A percentile compares a stretch with the other conserved stretches of the same genome.
Conservation (phyloP, 1,140 invertebrate genomes). For the Drosophila melanogaster region DNA sequence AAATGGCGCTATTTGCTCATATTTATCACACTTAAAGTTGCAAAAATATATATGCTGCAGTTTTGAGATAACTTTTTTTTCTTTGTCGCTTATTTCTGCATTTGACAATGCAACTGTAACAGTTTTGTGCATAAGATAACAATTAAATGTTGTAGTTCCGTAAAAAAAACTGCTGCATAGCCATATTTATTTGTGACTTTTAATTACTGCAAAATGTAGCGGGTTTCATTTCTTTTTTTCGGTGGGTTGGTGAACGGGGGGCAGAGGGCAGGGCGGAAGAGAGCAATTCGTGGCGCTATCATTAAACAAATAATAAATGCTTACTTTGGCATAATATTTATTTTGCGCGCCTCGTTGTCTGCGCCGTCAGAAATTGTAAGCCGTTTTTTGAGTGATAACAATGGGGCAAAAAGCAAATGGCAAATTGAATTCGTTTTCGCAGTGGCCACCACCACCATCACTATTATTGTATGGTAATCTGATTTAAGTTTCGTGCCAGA, state of each 20-base stretch:
- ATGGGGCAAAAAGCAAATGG: constrained; percentile 14
- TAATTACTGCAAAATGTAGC: neutral
- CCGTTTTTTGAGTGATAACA: constrained; percentile 41
- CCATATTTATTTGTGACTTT: constrained; percentile 16
- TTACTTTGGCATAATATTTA: constrained; percentile 29
- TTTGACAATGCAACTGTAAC: neutral
- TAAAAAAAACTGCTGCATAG: neutral
- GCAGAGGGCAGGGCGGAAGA: neutral
- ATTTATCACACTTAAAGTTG: constrained; percentile 2
- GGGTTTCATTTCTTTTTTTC: neutral
- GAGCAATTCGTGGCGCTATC: constrained; percentile 16
- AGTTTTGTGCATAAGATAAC: neutral
- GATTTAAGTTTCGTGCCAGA: constrained; percentile 58
- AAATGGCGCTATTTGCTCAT: neutral
- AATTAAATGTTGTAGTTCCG: neutral
- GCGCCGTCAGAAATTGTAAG: constrained; percentile 24
- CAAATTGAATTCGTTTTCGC: constrained; percentile 44
- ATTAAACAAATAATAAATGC: constrained; percentile 12
- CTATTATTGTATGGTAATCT: constrained; percentile 69
- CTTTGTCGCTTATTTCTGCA: neutral
- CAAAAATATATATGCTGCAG: neutral
- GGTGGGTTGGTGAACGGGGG: too few species aligned
- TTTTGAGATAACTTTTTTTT: neutral
- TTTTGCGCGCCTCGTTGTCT: constrained; percentile 21
- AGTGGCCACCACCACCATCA: neutral